A percentile compares a stretch with the other conserved stretches of the same genome.
These are phyloP conservation scores for Diphyllodes magnificus DNA, from an alignment of 2,113 vertebrate species.

Conservation along the genomic window DNA sequence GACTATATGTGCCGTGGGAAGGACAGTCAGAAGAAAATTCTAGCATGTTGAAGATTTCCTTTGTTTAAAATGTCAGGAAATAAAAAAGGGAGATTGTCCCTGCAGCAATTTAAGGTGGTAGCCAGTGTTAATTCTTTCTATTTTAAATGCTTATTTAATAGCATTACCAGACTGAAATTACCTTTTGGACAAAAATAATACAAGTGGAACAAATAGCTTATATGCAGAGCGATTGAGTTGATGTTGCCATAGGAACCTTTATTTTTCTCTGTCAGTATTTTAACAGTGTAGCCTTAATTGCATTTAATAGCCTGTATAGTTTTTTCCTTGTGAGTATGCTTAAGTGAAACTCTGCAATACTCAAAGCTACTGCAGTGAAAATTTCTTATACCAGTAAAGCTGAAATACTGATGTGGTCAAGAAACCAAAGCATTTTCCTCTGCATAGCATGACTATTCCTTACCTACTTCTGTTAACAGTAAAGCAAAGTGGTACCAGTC, in stretches of 20 bases:
- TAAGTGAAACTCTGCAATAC: not conserved
- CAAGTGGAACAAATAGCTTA: conserved; percentile 31
- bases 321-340: not conserved
- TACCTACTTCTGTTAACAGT: not conserved
- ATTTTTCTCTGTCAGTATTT: conserved; percentile 14
- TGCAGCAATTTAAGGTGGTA: not conserved
- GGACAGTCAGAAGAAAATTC: not conserved
- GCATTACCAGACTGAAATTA: not conserved
- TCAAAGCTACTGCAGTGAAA: not conserved
- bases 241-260: conserved; percentile 55
- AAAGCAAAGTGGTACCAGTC: not conserved
- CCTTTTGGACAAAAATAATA: conserved; percentile 36
- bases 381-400: not conserved
- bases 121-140: not conserved
- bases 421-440: not conserved
- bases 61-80: not conserved
- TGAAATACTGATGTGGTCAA: not conserved
- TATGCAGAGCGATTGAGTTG: conserved; percentile 10
- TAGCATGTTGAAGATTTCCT: not conserved
- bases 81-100: not conserved
- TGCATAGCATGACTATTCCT: not conserved
- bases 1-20: not conserved
- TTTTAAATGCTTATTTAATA: not conserved
- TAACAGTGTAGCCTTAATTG: conserved; percentile 4
- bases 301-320: not conserved